Conservation (phyloP, 2,888 invertebrate species). For the Tanypteryx hageni region DNA sequence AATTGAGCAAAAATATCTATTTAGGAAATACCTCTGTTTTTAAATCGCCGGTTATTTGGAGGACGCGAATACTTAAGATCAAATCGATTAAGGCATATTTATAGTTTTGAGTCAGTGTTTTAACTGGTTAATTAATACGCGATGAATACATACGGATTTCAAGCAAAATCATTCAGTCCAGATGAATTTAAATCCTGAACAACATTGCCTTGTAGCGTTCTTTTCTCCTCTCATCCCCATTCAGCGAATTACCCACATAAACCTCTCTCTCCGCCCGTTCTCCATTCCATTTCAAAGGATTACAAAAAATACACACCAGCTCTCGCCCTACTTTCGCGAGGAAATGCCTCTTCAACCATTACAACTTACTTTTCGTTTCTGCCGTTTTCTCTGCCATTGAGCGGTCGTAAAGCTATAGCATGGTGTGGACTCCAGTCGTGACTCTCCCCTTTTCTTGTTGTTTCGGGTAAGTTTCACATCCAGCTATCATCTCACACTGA, state of each 20-base stretch:
- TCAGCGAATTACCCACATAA: not conserved
- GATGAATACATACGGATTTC: not conserved
- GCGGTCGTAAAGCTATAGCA: not conserved
- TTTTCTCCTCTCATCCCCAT: not conserved
- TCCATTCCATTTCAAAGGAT: conserved; percentile 30
- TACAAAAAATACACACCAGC: conserved; percentile 21
- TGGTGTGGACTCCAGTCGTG: not conserved
- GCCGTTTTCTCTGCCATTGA: conserved; percentile 28
- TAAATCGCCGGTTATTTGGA: not conserved
- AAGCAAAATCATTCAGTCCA: not conserved
- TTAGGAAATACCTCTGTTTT: not conserved
- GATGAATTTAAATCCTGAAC: conserved; percentile 22
- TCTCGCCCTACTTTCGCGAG: conserved; percentile 24
- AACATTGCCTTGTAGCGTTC: not conserved
- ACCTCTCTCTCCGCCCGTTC: not conserved
- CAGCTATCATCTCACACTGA: not conserved
- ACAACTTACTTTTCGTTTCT: conserved; percentile 35
- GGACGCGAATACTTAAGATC: not conserved
- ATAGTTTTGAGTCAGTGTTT: not conserved
- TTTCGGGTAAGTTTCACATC: not conserved
- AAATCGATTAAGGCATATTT: not conserved
- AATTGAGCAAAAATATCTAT: not conserved
- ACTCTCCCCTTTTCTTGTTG: not conserved
- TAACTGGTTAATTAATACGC: not conserved
- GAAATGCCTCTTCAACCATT: conserved; percentile 23